phyloP scores from a whole-genome alignment of 2,797 vertebrate species.

The Decapterus maruadsi region DNA sequence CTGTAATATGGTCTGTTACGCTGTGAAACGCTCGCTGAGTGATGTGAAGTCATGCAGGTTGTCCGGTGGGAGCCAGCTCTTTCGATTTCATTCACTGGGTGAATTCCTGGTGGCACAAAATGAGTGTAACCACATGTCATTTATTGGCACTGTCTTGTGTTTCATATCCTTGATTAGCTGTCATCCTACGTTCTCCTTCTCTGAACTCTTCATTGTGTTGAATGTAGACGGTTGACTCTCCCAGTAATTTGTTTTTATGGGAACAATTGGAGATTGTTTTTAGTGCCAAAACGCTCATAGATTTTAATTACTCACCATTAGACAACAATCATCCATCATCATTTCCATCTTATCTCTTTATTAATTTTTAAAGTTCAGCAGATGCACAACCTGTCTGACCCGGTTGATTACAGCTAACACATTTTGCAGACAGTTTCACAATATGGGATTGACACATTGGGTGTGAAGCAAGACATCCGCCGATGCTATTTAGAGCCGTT shows the following conservation, averaged over 20 bases:
- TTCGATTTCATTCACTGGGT: slow-evolving; percentile 18
- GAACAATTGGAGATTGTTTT: slow-evolving; percentile 14
- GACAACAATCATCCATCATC: no score
- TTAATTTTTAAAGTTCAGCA: background rate
- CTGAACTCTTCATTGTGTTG: slow-evolving; percentile 7
- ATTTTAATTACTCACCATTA: slow-evolving; percentile 5
- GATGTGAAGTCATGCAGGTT: slow-evolving; percentile 66
- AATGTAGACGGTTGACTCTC: slow-evolving; percentile 14
- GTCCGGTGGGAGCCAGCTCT: slow-evolving; percentile 42
- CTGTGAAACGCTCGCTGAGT: slow-evolving; percentile 64
- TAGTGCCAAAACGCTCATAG: background rate
- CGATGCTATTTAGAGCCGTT: slow-evolving; percentile 32
- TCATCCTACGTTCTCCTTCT: slow-evolving; percentile 6
- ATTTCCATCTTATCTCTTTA: no score
- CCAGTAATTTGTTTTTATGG: background rate
- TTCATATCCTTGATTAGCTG: slow-evolving; percentile 37
- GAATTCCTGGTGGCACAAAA: slow-evolving; percentile 43
- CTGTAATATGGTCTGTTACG: slow-evolving; percentile 75
- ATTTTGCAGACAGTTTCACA: background rate
- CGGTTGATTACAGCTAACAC: background rate
- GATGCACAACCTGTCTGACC: background rate
- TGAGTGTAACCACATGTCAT: slow-evolving; percentile 47
- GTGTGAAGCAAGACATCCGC: background rate
- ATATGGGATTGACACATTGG: background rate
- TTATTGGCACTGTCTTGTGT: slow-evolving; percentile 30